Conservation (phyloP, 2,888 invertebrate genomes). For the Phymatocera aterrima region DNA sequence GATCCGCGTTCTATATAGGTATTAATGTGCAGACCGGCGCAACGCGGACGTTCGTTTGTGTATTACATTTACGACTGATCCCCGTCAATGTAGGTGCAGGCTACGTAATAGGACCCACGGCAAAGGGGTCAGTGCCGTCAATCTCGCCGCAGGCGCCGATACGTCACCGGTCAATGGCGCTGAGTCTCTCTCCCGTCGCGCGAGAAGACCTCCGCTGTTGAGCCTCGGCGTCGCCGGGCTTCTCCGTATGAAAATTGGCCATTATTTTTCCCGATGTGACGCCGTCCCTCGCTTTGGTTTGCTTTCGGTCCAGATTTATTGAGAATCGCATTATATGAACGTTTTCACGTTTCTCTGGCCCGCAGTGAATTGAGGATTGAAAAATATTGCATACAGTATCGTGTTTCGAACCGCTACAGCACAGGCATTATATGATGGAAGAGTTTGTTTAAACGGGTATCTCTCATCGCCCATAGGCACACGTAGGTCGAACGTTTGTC, state of each 20-base stretch:
- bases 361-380: background rate
- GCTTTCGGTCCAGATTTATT: background rate
- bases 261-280: slow-evolving; percentile 72
- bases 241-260: slow-evolving; percentile 72
- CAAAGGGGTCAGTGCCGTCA: slow-evolving; percentile 63
- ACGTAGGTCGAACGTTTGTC: background rate
- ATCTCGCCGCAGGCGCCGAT: slow-evolving; percentile 72
- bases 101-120: slow-evolving; percentile 36
- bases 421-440: no score
- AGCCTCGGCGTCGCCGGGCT: slow-evolving; percentile 74
- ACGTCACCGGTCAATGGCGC: slow-evolving; percentile 70
- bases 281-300: background rate
- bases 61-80: slow-evolving; percentile 14
- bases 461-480: no score
- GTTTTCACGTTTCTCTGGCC: background rate
- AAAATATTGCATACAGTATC: background rate
- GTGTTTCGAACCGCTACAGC: no score
- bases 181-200: slow-evolving; percentile 52
- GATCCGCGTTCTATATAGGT: no score
- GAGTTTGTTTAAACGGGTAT: background rate
- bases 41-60: slow-evolving; percentile 19
- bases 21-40: background rate
- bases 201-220: slow-evolving; percentile 70
- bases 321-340: background rate
- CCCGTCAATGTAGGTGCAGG: slow-evolving; percentile 7